Evolutionary conservation across 2,888 invertebrate genomes (phyloP).

Genomic region (Venustoraphidia nigricollis): DNA sequence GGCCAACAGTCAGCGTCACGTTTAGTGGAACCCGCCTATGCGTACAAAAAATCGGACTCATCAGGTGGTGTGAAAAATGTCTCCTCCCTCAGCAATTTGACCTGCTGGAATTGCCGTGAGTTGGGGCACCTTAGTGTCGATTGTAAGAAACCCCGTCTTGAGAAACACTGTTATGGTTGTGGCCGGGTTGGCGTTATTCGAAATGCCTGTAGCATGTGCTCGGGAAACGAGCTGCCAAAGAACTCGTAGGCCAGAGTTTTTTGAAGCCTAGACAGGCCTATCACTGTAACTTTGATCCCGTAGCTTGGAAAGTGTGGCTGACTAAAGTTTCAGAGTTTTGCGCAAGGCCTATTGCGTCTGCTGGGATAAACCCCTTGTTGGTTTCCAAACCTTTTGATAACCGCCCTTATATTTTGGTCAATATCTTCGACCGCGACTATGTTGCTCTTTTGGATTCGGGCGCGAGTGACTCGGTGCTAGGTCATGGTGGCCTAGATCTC

Average conservation of each 20-base stretch:
- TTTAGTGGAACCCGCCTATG: background rate
- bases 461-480: background rate
- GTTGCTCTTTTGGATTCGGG: too few species aligned
- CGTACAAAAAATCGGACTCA: conserved; percentile 1
- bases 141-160: background rate
- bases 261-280: too few species aligned
- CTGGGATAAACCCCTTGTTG: background rate
- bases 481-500: background rate
- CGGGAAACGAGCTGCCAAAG: background rate
- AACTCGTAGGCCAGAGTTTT: background rate
- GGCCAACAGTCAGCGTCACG: too few species aligned
- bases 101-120: conserved; percentile 6
- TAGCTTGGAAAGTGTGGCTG: background rate
- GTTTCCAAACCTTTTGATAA: conserved; percentile 1
- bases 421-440: background rate
- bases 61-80: background rate
- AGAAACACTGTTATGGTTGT: conserved; percentile 3
- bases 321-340: background rate
- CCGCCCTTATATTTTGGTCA: background rate
- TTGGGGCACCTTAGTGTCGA: background rate
- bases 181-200: background rate
- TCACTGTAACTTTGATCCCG: too few species aligned
- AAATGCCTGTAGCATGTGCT: background rate
- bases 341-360: background rate
- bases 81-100: background rate